phyloP scores from a whole-genome alignment of 2,113 vertebrate genomes.

The Scytalopus superciliaris region DNA sequence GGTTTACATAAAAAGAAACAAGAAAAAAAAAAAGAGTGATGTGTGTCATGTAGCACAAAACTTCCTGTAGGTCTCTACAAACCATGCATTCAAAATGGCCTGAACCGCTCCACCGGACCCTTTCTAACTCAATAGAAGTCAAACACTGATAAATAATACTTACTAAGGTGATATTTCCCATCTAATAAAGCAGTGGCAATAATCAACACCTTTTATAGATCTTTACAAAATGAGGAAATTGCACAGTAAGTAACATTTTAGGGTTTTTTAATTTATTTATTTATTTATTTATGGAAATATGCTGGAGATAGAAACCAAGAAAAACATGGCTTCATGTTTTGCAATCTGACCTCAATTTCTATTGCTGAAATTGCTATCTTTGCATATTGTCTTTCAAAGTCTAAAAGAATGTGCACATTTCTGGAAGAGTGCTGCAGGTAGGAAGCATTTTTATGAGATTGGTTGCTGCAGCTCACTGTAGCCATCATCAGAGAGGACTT shows the following conservation, averaged over 20 bases:
- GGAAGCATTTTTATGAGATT: constrained; percentile 18
- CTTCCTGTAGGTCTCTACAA: background rate
- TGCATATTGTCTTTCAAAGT: background rate
- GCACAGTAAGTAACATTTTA: background rate
- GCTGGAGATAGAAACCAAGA: background rate
- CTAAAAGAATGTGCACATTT: background rate
- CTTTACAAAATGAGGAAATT: background rate
- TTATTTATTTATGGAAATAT: background rate
- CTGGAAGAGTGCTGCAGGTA: background rate
- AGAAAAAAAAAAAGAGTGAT: background rate
- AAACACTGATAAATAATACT: background rate
- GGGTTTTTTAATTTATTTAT: background rate
- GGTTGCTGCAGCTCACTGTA: background rate
- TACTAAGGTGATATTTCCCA: background rate
- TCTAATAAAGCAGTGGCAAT: background rate
- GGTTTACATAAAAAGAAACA: background rate
- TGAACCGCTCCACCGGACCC: background rate
- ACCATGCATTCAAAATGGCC: background rate
- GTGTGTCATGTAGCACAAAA: accelerated
- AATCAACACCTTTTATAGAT: background rate
- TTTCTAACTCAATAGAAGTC: background rate
- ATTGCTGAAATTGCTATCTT: background rate
- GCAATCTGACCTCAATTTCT: background rate
- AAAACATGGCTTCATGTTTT: background rate
- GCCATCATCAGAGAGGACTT: background rate